Evolutionary conservation across 2,888 invertebrate species (phyloP).

Genomic region (Epistrophella euchroma): DNA sequence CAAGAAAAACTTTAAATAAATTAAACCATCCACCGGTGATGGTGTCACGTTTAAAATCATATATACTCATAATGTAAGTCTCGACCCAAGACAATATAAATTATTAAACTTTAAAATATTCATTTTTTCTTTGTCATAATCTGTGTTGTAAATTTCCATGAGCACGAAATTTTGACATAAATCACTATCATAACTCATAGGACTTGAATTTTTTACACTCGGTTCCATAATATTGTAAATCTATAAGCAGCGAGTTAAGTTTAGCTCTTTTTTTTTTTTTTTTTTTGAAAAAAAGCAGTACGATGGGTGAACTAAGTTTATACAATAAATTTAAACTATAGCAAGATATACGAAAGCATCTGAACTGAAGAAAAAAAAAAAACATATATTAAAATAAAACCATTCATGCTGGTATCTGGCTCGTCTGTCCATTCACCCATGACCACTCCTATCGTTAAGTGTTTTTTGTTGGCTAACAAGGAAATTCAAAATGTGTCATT

Average conservation of each 20-base stretch:
- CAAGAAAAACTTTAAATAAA: conserved; percentile 10
- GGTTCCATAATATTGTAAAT: neutral
- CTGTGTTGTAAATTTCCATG: conserved; percentile 50
- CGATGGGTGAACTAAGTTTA: conserved; percentile 12
- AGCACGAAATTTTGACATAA: conserved; percentile 73
- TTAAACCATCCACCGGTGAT: conserved; percentile 35
- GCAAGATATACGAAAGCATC: conserved; percentile 33
- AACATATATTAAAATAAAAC: neutral
- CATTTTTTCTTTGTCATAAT: conserved; percentile 18
- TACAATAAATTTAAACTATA: conserved; percentile 18
- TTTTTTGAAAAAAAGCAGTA: neutral
- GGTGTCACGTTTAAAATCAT: conserved; percentile 40
- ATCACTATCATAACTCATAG: conserved; percentile 65
- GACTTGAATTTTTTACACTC: conserved; percentile 34
- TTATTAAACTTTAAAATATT: conserved; percentile 49
- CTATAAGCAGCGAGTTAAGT: conserved; percentile 5
- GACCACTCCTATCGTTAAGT: conserved; percentile 57
- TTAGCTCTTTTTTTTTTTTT: neutral
- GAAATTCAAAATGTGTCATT: conserved; percentile 39
- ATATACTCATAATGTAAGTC: neutral
- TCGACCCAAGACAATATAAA: conserved; percentile 49
- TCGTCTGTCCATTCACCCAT: conserved; percentile 37
- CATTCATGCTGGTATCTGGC: conserved; percentile 43
- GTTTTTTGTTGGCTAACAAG: conserved; percentile 27
- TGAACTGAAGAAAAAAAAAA: neutral